Evolutionary conservation across 2,797 vertebrate species (phyloP).

Genomic region (Enoplosus armatus): DNA sequence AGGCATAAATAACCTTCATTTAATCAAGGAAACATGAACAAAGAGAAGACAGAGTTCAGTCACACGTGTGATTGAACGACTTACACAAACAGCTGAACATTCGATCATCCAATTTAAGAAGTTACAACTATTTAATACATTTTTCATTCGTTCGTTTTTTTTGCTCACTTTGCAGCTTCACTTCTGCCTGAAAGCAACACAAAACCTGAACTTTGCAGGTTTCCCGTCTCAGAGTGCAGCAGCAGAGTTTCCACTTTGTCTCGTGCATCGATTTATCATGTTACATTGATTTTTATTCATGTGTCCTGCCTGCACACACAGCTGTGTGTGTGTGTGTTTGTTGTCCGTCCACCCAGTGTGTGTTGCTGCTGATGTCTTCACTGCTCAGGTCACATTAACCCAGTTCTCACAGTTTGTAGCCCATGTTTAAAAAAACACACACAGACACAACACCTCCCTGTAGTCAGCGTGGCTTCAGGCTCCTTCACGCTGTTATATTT

Average conservation of each 20-base stretch:
- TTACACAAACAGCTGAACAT: background rate
- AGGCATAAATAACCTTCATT: background rate
- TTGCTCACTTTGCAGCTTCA: background rate
- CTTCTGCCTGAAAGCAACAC: background rate
- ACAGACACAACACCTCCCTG: constrained; percentile 45
- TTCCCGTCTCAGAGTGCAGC: background rate
- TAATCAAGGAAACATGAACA: background rate
- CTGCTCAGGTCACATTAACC: constrained; percentile 83
- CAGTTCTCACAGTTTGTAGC: constrained; percentile 78
- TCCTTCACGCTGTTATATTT: constrained; percentile 73
- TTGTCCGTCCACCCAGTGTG: constrained; percentile 45
- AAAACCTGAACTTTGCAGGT: background rate
- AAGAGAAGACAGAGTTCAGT: background rate
- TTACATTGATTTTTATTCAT: background rate
- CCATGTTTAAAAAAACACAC: constrained; percentile 47
- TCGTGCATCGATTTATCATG: background rate
- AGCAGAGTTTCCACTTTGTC: background rate
- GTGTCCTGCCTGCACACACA: background rate
- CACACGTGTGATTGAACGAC: background rate
- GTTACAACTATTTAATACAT: too few species aligned
- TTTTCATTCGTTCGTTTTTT: too few species aligned
- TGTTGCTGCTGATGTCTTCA: constrained; percentile 68
- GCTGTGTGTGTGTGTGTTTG: constrained; percentile 28
- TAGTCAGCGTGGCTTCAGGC: constrained; percentile 69
- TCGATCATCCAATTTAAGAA: background rate